Base-by-base conservation (phyloP, 1,140 invertebrate genomes). In the Spodoptera frugiperda region DNA sequence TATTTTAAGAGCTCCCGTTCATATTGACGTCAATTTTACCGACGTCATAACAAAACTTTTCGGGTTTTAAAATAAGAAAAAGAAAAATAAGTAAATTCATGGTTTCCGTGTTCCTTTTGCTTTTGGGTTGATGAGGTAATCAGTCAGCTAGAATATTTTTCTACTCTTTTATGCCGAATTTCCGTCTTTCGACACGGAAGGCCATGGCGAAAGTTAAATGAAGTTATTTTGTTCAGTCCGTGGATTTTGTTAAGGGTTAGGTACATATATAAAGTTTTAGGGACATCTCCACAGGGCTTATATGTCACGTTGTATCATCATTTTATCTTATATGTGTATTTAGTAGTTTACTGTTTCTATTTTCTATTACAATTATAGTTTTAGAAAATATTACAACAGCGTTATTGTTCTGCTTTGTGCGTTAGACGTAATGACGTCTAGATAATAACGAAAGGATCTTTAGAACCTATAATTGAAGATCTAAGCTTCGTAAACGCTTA, bases 61-160 rank as follows among this genome's bases (percentile, higher is more conserved):
- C 21, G 14, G 53, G 14, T 10, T 46, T 57, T 57, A 46, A 72
- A 54, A 72, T 71, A 70, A 70, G 67, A 53, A 19, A 54, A 53
- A 53, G 33, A 72, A 25, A 25, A 25, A 25, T 25, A 25, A 25
- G 5, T 25, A 25, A 25, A 72, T 55, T 55, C 17, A 19, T 12
- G 30, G 51, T n/a, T 46, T 57, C 46, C 51, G 33, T 72, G 67
- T 70, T 19, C 21, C 68, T 46, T 55, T 54, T 21, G 48, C 33
- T 51, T 49, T 53, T 17, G 33, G 33, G 33, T 72, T 72, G 68
- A 72, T 72, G 33, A 55, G 68, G 68, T 39, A 72, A 72, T 72
- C 68, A 72, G 51, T 72, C 51, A 72, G 68, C 53, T 33, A 10
- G 53, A 4, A 55, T 57, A n/a, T 72, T 72, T 72, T 72, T 57